Conservation (phyloP, 2,113 vertebrate species). For the Cochlearius cochlearius region DNA sequence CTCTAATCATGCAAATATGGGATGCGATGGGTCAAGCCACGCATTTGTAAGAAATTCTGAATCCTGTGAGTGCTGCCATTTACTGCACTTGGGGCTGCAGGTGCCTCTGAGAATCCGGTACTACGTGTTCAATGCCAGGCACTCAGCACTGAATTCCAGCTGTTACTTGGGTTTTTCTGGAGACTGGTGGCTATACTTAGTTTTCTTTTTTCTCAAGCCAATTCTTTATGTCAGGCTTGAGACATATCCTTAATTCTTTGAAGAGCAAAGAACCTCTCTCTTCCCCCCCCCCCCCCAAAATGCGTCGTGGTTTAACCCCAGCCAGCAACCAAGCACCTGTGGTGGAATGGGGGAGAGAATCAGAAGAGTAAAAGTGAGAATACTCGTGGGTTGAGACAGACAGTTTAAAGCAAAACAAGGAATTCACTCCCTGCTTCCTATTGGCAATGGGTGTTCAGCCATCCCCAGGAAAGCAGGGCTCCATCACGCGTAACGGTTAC, state of each 20-base stretch:
- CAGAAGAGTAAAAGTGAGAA: too few relatives aligned
- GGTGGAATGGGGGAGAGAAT: too few relatives aligned
- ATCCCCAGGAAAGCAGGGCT: too few relatives aligned
- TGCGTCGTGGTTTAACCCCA: too few relatives aligned
- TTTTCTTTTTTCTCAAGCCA: background rate
- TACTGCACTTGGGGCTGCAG: background rate
- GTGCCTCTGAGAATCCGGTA: background rate
- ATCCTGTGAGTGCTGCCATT: background rate
- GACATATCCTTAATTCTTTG: background rate
- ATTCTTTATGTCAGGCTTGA: background rate
- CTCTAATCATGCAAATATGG: background rate
- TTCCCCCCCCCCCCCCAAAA: background rate
- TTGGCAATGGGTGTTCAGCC: too few relatives aligned
- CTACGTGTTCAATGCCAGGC: accelerated
- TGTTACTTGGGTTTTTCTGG: background rate
- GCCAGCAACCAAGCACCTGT: too few relatives aligned
- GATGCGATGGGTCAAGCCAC: background rate
- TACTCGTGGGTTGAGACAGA: too few relatives aligned
- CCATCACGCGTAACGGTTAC: too few relatives aligned
- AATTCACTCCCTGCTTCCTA: too few relatives aligned
- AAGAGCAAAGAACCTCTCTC: background rate
- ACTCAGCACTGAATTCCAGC: background rate
- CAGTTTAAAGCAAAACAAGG: too few relatives aligned
- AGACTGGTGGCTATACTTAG: background rate
- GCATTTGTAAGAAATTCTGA: background rate